A percentile compares a stretch with the other conserved stretches of the same genome.
These are phyloP conservation scores for Lepidurus arcticus DNA, from an alignment of 1,140 invertebrate species.

Conservation along the genomic window DNA sequence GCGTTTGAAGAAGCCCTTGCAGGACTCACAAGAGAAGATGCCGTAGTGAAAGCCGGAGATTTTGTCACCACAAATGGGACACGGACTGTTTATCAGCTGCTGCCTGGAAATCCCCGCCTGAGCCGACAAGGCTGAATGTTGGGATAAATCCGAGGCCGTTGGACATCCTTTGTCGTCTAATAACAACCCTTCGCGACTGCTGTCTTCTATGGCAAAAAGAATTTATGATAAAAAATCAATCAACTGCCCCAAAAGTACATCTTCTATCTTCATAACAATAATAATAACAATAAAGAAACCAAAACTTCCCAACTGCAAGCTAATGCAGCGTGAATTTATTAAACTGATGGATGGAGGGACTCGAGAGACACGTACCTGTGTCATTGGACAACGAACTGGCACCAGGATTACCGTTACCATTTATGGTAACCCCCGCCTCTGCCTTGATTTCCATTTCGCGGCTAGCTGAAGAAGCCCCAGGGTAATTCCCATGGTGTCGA, in stretches of 20 bases:
- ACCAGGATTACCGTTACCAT: background rate
- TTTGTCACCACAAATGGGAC: slow-evolving; percentile 91
- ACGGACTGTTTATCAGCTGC: slow-evolving; percentile 78
- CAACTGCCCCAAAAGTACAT: no score
- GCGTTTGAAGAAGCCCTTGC: slow-evolving; percentile 95
- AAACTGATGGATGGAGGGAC: background rate
- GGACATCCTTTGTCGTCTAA: slow-evolving; percentile 42
- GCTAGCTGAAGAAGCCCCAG: slow-evolving; percentile 25
- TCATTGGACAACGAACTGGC: background rate
- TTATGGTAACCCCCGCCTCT: slow-evolving; percentile 1
- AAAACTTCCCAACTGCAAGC: no score
- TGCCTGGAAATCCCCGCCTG: slow-evolving; percentile 76
- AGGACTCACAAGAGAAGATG: slow-evolving; percentile 60
- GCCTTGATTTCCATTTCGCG: slow-evolving; percentile 33
- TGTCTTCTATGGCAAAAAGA: slow-evolving; percentile 29
- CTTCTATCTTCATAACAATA: no score
- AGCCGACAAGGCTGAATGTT: slow-evolving; percentile 50
- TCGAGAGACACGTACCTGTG: background rate
- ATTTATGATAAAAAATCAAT: background rate
- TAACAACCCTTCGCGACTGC: slow-evolving; percentile 23
- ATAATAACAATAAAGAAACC: no score
- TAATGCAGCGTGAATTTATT: no score
- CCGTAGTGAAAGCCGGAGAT: slow-evolving; percentile 93
- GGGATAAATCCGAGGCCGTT: slow-evolving; percentile 44
- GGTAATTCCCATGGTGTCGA: slow-evolving; percentile 27